Conservation (phyloP, 2,797 vertebrate species). For the Notamacropus eugenii region DNA sequence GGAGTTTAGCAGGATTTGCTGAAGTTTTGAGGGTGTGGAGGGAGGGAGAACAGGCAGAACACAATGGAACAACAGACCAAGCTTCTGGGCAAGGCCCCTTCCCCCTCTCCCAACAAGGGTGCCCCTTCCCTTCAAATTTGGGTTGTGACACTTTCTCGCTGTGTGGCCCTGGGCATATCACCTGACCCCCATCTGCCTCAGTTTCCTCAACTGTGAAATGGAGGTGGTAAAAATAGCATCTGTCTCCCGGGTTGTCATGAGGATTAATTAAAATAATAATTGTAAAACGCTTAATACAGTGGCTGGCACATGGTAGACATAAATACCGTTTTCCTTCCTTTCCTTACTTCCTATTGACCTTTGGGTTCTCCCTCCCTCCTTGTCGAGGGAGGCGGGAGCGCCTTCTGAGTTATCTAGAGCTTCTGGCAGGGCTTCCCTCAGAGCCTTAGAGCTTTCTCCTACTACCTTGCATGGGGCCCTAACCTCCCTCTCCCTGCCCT, state of each 20-base stretch:
- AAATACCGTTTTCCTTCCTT: neutral
- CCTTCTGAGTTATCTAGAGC: neutral
- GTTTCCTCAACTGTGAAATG: neutral
- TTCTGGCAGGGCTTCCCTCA: neutral
- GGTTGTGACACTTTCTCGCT: neutral
- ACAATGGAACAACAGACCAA: neutral
- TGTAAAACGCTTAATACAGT: neutral
- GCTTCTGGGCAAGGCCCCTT: neutral
- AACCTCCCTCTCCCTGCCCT: neutral
- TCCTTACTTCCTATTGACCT: neutral
- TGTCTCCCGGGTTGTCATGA: neutral
- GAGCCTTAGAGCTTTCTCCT: neutral
- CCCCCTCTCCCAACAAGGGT: neutral
- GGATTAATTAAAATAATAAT: neutral
- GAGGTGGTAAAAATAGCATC: neutral
- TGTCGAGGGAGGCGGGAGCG: neutral
- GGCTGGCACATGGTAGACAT: neutral
- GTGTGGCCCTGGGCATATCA: neutral
- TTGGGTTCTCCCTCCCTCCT: neutral
- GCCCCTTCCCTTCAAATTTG: neutral
- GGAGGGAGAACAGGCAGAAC: neutral
- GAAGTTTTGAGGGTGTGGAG: neutral
- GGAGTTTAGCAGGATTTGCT: neutral
- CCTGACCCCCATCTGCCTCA: neutral
- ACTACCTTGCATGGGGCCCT: neutral